Evolutionary conservation across 2,888 invertebrate genomes (phyloP).

Genomic region (Apamea sordens): DNA sequence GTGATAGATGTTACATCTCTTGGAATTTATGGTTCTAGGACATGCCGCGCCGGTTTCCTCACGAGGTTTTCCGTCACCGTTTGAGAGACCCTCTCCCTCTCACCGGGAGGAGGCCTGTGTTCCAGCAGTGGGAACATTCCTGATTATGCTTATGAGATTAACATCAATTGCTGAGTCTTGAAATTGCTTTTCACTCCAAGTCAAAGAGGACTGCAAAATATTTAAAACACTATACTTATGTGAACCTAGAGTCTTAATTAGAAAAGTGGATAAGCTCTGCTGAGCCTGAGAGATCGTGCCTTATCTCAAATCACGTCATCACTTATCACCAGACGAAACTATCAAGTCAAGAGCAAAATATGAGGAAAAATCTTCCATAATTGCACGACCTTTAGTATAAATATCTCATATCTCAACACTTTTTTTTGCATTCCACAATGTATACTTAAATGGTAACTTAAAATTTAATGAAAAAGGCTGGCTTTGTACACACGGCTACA

Average conservation of each 20-base stretch:
- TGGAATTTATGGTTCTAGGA: too few species aligned
- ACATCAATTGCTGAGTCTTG: background rate
- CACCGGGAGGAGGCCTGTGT: too few species aligned
- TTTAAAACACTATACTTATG: background rate
- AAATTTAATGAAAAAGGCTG: background rate
- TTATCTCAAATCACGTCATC: slow-evolving; percentile 38
- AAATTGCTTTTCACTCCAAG: background rate
- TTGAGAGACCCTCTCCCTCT: too few species aligned
- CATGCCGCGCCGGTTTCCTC: too few species aligned
- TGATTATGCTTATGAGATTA: background rate
- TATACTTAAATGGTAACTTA: too few species aligned
- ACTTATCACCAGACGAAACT: slow-evolving; percentile 27
- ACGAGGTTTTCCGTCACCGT: too few species aligned
- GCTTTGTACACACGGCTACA: too few species aligned
- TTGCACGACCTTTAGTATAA: background rate
- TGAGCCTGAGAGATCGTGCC: slow-evolving; percentile 33
- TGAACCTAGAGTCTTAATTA: background rate
- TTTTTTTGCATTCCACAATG: too few species aligned
- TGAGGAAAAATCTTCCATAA: background rate
- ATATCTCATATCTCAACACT: background rate
- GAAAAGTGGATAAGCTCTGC: slow-evolving; percentile 24
- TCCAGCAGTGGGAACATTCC: too few species aligned
- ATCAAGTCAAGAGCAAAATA: slow-evolving; percentile 21
- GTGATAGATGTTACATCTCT: too few species aligned
- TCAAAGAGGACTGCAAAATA: background rate